These are phyloP conservation scores for Butorides virescens DNA, from an alignment of 2,113 vertebrate species.

Conservation along the genomic window DNA sequence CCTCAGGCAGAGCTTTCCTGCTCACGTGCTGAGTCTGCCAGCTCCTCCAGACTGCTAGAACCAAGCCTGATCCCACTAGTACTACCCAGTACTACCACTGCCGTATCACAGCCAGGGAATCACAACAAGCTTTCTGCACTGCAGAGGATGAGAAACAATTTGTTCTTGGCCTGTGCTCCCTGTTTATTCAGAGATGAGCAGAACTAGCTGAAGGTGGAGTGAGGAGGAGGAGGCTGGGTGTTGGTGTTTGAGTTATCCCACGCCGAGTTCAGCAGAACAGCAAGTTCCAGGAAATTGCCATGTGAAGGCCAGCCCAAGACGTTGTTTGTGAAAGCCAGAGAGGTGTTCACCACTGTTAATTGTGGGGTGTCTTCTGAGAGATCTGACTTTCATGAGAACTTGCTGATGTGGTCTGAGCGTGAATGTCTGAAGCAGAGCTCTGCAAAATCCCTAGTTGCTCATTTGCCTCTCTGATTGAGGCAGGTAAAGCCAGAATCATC, in stretches of 20 bases:
- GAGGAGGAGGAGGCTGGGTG: background rate
- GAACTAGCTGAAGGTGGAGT: background rate
- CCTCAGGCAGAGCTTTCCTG: background rate
- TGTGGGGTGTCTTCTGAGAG: background rate
- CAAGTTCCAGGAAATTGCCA: background rate
- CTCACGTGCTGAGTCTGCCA: background rate
- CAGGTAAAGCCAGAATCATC: background rate
- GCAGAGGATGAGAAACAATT: background rate
- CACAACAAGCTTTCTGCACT: background rate
- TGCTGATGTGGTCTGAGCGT: background rate
- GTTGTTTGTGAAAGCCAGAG: background rate
- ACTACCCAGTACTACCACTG: background rate
- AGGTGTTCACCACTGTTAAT: background rate
- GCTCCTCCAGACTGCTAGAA: background rate
- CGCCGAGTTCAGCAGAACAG: background rate
- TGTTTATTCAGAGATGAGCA: background rate
- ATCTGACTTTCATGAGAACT: background rate
- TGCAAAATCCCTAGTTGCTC: background rate
- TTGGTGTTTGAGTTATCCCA: background rate
- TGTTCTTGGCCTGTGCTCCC: background rate
- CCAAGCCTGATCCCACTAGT: background rate
- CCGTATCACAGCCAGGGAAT: background rate
- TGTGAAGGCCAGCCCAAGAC: background rate
- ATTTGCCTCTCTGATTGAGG: background rate
- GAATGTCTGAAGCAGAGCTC: background rate